Evolutionary conservation across 2,797 vertebrate species (phyloP).

Genomic region (Gallinago stenura): DNA sequence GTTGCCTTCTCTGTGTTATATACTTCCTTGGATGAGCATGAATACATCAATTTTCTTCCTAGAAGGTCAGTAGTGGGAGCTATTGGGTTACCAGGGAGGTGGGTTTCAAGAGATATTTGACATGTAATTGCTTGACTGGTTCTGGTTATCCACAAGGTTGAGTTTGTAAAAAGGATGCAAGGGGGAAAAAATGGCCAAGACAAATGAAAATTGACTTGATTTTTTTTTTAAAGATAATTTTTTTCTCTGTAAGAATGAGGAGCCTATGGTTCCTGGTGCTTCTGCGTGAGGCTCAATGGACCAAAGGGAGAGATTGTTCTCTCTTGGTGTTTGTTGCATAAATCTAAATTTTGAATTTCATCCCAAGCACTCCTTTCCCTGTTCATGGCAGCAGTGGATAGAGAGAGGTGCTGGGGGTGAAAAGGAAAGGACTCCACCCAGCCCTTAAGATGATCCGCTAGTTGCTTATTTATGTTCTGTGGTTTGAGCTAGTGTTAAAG

Average conservation of each 20-base stretch:
- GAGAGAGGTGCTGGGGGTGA: background rate
- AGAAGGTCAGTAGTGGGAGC: slow-evolving; percentile 49
- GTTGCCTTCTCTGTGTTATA: background rate
- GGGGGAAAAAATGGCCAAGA: background rate
- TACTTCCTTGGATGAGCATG: background rate
- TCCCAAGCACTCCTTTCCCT: background rate
- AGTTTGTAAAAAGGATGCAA: background rate
- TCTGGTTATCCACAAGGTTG: slow-evolving; percentile 6
- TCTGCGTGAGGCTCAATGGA: background rate
- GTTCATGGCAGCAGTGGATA: background rate
- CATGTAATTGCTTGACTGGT: slow-evolving; percentile 21
- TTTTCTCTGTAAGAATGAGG: rapidly evolving
- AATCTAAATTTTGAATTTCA: background rate
- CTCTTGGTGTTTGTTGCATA: background rate
- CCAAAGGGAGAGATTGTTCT: background rate
- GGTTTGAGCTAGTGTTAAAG: background rate
- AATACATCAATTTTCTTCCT: slow-evolving; percentile 3
- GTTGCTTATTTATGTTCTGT: slow-evolving; percentile 43
- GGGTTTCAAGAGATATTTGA: slow-evolving; percentile 16
- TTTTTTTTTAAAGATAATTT: background rate
- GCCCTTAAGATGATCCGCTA: background rate
- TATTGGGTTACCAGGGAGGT: slow-evolving; percentile 38
- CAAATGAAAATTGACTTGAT: background rate
- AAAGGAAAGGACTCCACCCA: background rate
- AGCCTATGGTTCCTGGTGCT: background rate